Percentiles rank a stretch among this genome's conserved stretches.
Conservation (phyloP, 2,888 invertebrate species). For the Caenorhabditis sp. region DNA sequence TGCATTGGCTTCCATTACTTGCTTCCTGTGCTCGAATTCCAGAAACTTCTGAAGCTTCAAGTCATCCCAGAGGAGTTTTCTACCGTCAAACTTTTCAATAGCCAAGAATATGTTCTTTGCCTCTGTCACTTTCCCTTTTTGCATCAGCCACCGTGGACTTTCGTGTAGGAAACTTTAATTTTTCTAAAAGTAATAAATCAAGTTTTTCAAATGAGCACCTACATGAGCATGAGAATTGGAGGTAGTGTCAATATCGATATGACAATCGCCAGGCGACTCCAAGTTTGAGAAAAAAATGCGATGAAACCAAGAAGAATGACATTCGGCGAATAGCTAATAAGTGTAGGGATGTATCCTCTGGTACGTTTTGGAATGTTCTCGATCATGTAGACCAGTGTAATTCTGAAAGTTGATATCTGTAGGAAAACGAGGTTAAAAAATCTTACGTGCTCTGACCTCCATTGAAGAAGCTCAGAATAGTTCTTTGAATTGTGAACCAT, state of each 20-base stretch:
- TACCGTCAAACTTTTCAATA: slow-evolving; percentile 59
- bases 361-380: slow-evolving; percentile 63
- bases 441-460: slow-evolving; percentile 77
- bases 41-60: slow-evolving; percentile 32
- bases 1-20: slow-evolving; percentile 18
- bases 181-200: neutral
- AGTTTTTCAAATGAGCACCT: slow-evolving; percentile 36
- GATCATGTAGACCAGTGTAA: slow-evolving; percentile 64
- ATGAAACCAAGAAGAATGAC: slow-evolving; percentile 66
- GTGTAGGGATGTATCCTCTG: slow-evolving; percentile 54
- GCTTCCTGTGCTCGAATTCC: slow-evolving; percentile 43
- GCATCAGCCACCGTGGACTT: slow-evolving; percentile 68
- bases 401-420: slow-evolving; percentile 24
- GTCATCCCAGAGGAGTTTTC: neutral
- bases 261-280: slow-evolving; percentile 68
- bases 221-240: slow-evolving; percentile 67
- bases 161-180: slow-evolving; percentile 56
- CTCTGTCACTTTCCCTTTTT: slow-evolving; percentile 50
- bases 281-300: slow-evolving; percentile 71
- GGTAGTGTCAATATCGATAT: slow-evolving; percentile 71
- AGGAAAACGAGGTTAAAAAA: neutral
- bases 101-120: slow-evolving; percentile 45
- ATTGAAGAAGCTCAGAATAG: slow-evolving; percentile 76
- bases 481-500: slow-evolving; percentile 74
- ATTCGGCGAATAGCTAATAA: slow-evolving; percentile 64